Conservation (phyloP, 2,113 vertebrate species). For the Bos indicus region DNA sequence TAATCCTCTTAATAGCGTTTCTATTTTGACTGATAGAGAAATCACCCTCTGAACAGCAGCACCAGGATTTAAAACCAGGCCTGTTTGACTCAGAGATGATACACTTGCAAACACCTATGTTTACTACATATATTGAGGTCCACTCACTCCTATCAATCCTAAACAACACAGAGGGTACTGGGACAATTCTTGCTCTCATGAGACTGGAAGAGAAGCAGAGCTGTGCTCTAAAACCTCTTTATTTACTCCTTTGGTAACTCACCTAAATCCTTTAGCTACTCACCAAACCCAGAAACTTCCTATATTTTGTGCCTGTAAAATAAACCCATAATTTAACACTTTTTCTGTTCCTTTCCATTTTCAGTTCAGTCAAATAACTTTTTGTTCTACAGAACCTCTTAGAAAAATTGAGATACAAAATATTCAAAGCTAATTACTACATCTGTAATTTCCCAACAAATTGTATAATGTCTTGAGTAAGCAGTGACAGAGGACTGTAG, state of each 20-base stretch:
- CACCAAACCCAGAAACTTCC: not conserved
- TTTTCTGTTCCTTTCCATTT: not conserved
- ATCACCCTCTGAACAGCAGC: not conserved
- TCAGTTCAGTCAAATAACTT: not conserved
- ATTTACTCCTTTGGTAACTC: not conserved
- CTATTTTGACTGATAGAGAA: not conserved
- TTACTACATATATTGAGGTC: not conserved
- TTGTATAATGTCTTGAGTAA: not conserved
- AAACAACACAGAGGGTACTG: not conserved
- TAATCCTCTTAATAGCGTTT: not conserved
- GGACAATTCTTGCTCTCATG: not conserved
- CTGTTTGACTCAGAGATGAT: not conserved
- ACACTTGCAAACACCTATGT: not conserved
- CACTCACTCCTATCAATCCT: fast-evolving
- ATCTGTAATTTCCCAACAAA: not conserved
- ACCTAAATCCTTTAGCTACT: not conserved
- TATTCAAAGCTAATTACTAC: not conserved
- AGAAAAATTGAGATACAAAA: not conserved
- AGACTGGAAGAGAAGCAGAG: not conserved
- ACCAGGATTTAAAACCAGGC: no score
- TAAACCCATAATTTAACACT: not conserved
- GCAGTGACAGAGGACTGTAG: not conserved
- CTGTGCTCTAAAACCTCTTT: not conserved
- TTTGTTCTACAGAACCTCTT: not conserved
- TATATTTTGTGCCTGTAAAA: not conserved